Base-by-base conservation (phyloP, 2,888 invertebrate genomes). In the Oligia fasciuncula region DNA sequence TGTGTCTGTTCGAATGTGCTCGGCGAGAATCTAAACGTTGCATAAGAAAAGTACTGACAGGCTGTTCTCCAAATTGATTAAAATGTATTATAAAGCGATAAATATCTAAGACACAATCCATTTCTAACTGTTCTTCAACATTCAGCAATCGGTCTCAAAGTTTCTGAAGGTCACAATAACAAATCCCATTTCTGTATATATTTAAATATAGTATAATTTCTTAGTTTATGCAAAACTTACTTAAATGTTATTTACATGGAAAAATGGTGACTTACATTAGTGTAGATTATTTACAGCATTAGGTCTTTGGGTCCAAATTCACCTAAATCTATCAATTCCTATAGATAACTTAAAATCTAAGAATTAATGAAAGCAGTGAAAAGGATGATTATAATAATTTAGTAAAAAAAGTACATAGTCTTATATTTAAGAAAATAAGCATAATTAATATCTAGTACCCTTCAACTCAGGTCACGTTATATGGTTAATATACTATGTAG, bases 301-400 rank as follows among this genome's bases (percentile, higher is more conserved):
- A 81, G 80, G 69, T 85, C 81, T 85, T 89, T 89, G 86, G 89
- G 80, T 89, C 89, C 90, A 83, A 85, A 82, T 90, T 89, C 49
- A 83, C 82, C 81, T 90, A 86, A 85, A 76, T 69, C 76, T 87
- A 89, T 82, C 79, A 87, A 84, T 87, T 84, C 81, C 84, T 88
- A 87, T 71, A 81, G 66, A 46, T 88, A 88, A 75, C 73, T 73
- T 87, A 85, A 73, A 29, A 35, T 80, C 80, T 85, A 82, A 74
- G 74, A 81, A 65, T 73, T 77, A 66, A 84, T 81, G 67, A 85
- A 85, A 84, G 73, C 77, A 69, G 77, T 87, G 85, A 81, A 76
- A 85, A 71, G 60, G 62, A 76, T 86, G 73, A 79, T 83, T 83
- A 79, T 63, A 68, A 73, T 71, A 73, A 75, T 75, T 77, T 70